These are phyloP conservation scores for Folsomia candida DNA, from an alignment of 2,888 invertebrate species.

Conservation along the genomic window DNA sequence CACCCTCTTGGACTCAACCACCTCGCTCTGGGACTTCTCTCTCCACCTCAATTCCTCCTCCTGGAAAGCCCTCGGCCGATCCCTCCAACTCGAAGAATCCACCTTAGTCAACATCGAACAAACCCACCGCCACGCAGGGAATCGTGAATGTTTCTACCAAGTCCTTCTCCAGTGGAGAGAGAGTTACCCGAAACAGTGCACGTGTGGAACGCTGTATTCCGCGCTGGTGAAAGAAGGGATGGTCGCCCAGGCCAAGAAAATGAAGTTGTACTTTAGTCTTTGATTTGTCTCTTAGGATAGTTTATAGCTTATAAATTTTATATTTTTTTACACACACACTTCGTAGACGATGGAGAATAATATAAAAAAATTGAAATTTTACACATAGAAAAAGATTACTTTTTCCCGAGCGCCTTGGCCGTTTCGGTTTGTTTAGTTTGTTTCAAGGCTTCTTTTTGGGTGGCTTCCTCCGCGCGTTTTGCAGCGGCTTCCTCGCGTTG, in stretches of 20 bases:
- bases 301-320: no score
- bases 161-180: slow-evolving; percentile 52
- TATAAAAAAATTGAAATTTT: not conserved
- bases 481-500: slow-evolving; percentile 94
- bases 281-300: no score
- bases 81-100: slow-evolving; percentile 35
- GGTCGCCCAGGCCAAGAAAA: slow-evolving; percentile 46
- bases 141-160: slow-evolving; percentile 52
- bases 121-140: slow-evolving; percentile 42
- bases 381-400: slow-evolving; percentile 48
- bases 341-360: not conserved
- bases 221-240: slow-evolving; percentile 50
- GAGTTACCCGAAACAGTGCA: slow-evolving; percentile 48
- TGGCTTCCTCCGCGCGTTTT: slow-evolving; percentile 79
- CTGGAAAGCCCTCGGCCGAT: slow-evolving; percentile 51
- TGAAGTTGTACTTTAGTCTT: no score
- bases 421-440: slow-evolving; percentile 63
- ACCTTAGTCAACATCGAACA: slow-evolving; percentile 47
- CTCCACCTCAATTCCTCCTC: slow-evolving; percentile 38
- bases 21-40: slow-evolving; percentile 51
- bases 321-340: no score
- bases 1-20: no score
- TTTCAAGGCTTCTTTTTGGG: slow-evolving; percentile 64
- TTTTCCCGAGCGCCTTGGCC: slow-evolving; percentile 63
- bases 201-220: slow-evolving; percentile 49